phyloP scores from a whole-genome alignment of 2,797 vertebrate species.

The Siniperca undulata region DNA sequence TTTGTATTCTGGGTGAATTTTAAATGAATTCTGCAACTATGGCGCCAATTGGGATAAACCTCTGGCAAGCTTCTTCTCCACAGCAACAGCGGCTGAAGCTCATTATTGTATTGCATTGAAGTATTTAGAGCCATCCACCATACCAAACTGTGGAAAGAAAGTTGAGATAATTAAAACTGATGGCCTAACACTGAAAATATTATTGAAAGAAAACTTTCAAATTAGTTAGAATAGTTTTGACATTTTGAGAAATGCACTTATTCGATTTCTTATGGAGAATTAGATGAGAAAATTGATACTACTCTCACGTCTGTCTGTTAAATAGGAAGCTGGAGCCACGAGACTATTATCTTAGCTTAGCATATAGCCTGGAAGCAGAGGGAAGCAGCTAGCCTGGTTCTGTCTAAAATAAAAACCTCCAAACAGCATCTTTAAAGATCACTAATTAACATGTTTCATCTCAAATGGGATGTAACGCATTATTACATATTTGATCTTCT shows the following conservation, averaged over 20 bases:
- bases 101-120: neutral
- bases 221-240: neutral
- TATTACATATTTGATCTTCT: no score
- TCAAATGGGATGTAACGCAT: no score
- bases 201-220: neutral
- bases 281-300: neutral
- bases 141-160: no score
- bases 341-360: neutral
- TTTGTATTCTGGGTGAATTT: neutral
- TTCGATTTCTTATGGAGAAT: neutral
- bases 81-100: neutral
- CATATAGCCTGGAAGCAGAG: neutral
- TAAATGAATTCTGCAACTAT: neutral
- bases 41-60: neutral
- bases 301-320: neutral
- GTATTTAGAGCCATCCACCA: neutral
- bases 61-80: neutral
- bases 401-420: neutral
- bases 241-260: neutral
- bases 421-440: neutral
- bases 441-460: neutral
- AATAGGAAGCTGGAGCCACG: neutral
- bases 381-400: neutral
- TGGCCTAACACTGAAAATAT: neutral
- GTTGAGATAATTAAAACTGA: neutral